Conservation (phyloP, 2,113 vertebrate species). For the Gobio gobio region DNA sequence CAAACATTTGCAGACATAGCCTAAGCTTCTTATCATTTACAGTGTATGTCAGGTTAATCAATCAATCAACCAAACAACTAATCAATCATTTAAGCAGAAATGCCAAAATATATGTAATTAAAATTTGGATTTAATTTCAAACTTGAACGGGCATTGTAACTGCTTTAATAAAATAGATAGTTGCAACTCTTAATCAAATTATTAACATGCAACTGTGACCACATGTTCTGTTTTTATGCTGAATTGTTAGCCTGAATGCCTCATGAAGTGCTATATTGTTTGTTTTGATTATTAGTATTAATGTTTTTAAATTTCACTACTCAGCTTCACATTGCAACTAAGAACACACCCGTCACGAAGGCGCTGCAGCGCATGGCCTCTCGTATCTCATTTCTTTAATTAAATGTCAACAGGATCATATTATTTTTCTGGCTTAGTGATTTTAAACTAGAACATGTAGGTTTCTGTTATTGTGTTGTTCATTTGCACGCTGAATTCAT, state of each 20-base stretch:
- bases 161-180: neutral
- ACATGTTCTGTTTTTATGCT: neutral
- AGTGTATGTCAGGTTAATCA: slow-evolving; percentile 1
- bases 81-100: slow-evolving; percentile 6
- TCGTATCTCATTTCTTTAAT: neutral
- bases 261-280: neutral
- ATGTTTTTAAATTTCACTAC: neutral
- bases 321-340: neutral
- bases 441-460: neutral
- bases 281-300: slow-evolving; percentile 1
- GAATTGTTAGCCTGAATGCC: neutral
- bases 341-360: neutral
- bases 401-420: slow-evolving; percentile 20
- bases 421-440: neutral
- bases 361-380: neutral
- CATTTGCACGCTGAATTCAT: neutral
- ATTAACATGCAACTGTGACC: neutral
- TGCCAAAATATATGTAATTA: neutral
- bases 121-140: slow-evolving; percentile 1
- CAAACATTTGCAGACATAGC: neutral
- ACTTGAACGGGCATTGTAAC: neutral
- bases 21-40: neutral
- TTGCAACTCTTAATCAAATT: neutral
- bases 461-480: neutral
- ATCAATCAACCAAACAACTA: neutral